Conservation (phyloP, 2,888 invertebrate species). For the Acrocera orbiculus region DNA sequence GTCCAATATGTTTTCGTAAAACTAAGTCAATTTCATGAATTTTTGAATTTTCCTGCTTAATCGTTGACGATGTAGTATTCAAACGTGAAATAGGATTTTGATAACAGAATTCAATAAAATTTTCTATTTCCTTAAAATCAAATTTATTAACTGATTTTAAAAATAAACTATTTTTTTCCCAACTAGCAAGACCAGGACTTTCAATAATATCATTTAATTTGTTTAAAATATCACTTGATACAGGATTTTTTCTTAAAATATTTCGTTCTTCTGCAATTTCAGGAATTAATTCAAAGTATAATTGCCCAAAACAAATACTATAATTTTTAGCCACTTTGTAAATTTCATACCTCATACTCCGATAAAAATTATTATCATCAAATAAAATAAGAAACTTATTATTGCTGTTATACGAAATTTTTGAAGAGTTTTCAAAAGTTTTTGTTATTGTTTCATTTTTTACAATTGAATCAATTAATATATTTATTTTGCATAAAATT, state of each 20-base stretch:
- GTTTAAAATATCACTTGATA: constrained; percentile 16
- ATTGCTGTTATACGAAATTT: not conserved
- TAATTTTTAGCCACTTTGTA: constrained; percentile 18
- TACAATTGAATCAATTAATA: constrained; percentile 12
- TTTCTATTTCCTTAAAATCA: not conserved
- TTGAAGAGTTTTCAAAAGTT: not conserved
- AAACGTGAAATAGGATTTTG: constrained; percentile 2
- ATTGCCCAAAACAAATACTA: constrained; percentile 18
- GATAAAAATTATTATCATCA: constrained; percentile 28
- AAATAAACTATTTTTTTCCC: constrained; percentile 9
- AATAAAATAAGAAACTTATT: constrained; percentile 18
- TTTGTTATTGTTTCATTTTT: not conserved
- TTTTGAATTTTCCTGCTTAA: too few relatives aligned
- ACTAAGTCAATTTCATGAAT: constrained; percentile 17
- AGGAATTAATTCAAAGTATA: constrained; percentile 16
- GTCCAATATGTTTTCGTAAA: constrained; percentile 19
- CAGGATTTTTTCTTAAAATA: constrained; percentile 10
- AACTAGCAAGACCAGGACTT: constrained; percentile 15
- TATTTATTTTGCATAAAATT: constrained; percentile 14
- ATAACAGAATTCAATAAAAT: constrained; percentile 8
- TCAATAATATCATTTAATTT: constrained; percentile 21
- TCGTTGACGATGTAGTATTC: too few relatives aligned
- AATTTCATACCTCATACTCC: constrained; percentile 25
- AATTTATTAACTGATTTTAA: not conserved
- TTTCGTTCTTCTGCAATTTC: constrained; percentile 16